Evolutionary conservation across 2,888 invertebrate species (phyloP).

Genomic region (Elaeidobius kamerunicus): DNA sequence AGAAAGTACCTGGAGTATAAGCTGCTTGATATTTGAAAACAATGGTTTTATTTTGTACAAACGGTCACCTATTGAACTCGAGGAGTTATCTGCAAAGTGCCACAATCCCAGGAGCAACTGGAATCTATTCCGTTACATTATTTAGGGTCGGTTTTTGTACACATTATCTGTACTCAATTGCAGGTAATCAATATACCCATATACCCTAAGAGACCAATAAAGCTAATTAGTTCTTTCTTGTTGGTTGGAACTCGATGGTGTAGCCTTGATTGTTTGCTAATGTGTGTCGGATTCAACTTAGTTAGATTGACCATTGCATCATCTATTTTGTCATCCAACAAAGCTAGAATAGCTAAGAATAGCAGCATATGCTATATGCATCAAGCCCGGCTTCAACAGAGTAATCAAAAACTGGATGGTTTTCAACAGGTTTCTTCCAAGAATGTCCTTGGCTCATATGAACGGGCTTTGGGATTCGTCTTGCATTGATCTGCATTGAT

Average conservation of each 20-base stretch:
- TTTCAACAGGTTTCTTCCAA: constrained; percentile 2
- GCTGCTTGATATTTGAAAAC: constrained; percentile 29
- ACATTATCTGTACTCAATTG: constrained; percentile 28
- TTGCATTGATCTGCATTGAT: too few relatives aligned
- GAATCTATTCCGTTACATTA: constrained; percentile 19
- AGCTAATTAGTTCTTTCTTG: constrained; percentile 8
- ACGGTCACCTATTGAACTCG: constrained; percentile 32
- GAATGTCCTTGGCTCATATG: constrained; percentile 2
- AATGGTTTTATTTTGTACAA: constrained; percentile 33
- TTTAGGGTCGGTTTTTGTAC: not conserved
- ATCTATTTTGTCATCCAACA: constrained; percentile 27
- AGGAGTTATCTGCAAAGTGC: constrained; percentile 37
- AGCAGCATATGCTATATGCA: too few relatives aligned
- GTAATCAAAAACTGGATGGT: constrained; percentile 14
- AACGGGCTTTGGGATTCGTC: not conserved
- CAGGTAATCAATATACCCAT: constrained; percentile 36
- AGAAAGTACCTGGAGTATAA: constrained; percentile 34
- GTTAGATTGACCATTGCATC: constrained; percentile 28
- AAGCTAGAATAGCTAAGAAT: constrained; percentile 2
- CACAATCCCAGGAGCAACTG: constrained; percentile 24
- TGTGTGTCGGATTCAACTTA: constrained; percentile 29
- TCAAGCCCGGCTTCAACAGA: constrained; percentile 7
- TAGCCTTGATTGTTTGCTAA: constrained; percentile 20
- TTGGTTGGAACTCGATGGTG: constrained; percentile 21
- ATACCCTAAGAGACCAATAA: constrained; percentile 18